A percentile compares a stretch with the other conserved stretches of the same genome.
These are phyloP conservation scores for Phalacrocorax aristotelis DNA, from an alignment of 2,113 vertebrate species.

Conservation along the genomic window DNA sequence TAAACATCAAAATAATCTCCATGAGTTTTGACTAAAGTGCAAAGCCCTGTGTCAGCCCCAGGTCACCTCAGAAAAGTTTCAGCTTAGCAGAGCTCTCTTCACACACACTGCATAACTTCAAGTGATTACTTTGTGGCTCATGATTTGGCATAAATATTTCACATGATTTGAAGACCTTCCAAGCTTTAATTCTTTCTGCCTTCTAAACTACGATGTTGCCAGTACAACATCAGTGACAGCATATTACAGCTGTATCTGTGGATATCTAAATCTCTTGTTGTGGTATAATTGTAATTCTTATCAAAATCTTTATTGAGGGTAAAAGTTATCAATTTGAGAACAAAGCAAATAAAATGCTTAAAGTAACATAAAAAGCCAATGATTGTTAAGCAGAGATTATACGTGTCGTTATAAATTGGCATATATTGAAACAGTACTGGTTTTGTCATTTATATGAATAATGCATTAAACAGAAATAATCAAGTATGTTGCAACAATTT, in stretches of 20 bases:
- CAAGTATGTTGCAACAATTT: slow-evolving; percentile 11
- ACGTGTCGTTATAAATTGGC: slow-evolving; percentile 10
- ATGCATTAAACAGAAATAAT: slow-evolving; percentile 42
- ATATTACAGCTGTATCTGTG: background rate
- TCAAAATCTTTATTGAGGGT: slow-evolving; percentile 1
- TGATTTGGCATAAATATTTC: slow-evolving; percentile 22
- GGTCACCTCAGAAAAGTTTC: background rate
- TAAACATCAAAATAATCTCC: background rate
- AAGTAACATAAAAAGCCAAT: background rate
- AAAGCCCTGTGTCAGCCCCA: background rate
- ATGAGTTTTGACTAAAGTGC: background rate
- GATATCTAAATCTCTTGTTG: background rate
- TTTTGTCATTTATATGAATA: slow-evolving; percentile 46
- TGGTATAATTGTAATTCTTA: background rate
- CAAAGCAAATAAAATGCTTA: slow-evolving; percentile 16
- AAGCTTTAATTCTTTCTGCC: background rate
- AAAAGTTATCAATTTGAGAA: slow-evolving; percentile 21
- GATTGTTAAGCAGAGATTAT: slow-evolving; percentile 20
- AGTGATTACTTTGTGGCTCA: background rate
- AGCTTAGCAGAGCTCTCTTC: background rate
- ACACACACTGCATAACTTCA: background rate
- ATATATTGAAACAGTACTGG: slow-evolving; percentile 23
- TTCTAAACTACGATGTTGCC: background rate
- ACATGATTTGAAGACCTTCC: background rate
- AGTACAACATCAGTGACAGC: background rate